Conservation (phyloP, 2,797 vertebrate genomes). For the Mareca penelope region DNA sequence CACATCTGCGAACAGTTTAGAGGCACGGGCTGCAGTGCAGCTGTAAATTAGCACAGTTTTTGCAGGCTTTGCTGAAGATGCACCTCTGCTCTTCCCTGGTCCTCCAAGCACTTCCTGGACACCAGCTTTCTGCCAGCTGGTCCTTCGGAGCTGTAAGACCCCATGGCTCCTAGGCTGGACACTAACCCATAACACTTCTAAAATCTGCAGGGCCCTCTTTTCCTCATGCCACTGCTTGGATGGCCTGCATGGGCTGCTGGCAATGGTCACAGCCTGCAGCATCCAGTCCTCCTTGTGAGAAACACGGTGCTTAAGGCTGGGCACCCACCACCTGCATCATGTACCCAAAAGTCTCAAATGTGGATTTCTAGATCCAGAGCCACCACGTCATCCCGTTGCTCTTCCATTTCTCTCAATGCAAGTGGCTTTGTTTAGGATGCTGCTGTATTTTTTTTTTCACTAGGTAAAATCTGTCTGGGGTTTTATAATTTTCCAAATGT, state of each 20-base stretch:
- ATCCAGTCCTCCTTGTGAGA: not conserved
- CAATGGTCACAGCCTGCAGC: rapidly evolving
- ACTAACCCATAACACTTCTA: rapidly evolving
- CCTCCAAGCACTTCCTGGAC: not conserved
- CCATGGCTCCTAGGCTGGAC: not conserved
- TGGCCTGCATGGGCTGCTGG: not conserved
- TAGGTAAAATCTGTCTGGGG: not conserved
- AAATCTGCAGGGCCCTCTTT: not conserved
- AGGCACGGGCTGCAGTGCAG: not conserved
- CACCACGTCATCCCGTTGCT: not conserved
- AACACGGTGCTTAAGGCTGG: not conserved
- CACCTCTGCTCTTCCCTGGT: not conserved
- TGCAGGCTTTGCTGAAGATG: not conserved
- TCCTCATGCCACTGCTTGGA: rapidly evolving
- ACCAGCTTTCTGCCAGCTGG: not conserved
- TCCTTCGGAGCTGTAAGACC: not conserved
- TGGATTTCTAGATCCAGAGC: not conserved
- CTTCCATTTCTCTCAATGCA: not conserved
- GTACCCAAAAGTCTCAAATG: not conserved
- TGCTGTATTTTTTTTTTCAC: not conserved
- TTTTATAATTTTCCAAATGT: not conserved
- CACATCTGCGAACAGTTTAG: not conserved
- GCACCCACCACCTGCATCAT: not conserved
- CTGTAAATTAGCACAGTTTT: not conserved
- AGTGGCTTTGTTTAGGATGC: not conserved